These are phyloP conservation scores for Parasteatoda tepidariorum DNA, from an alignment of 1,140 invertebrate species.

Conservation along the genomic window DNA sequence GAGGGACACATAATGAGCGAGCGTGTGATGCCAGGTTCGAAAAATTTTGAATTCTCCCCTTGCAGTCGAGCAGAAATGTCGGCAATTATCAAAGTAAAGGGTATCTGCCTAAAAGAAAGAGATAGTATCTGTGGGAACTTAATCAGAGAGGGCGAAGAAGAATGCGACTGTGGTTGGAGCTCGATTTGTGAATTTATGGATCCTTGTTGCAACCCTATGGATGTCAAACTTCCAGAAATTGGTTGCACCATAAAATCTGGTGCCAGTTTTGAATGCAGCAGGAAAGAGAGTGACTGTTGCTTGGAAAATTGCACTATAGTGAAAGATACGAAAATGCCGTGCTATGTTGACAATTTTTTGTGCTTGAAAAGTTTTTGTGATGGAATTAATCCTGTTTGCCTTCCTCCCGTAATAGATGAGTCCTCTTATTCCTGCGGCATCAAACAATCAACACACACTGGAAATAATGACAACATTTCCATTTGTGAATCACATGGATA, in stretches of 20 bases:
- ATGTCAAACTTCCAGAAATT: background rate
- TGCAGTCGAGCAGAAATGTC: slow-evolving; percentile 36
- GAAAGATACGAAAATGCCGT: background rate
- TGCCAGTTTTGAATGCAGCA: background rate
- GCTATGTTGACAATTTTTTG: background rate
- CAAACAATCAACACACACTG: background rate
- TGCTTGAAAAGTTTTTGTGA: slow-evolving; percentile 28
- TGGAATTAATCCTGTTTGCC: slow-evolving; percentile 11
- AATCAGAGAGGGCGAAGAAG: slow-evolving; percentile 27
- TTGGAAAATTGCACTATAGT: background rate
- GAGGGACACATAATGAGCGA: slow-evolving; percentile 30
- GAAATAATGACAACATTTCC: background rate
- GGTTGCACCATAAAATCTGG: slow-evolving; percentile 11
- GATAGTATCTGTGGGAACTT: slow-evolving; percentile 20
- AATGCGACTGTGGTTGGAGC: slow-evolving; percentile 39
- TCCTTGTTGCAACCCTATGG: slow-evolving; percentile 35
- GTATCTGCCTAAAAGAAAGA: background rate
- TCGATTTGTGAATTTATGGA: slow-evolving; percentile 7
- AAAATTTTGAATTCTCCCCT: slow-evolving; percentile 17
- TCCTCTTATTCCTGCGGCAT: background rate
- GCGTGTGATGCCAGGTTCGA: background rate
- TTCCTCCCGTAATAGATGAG: background rate
- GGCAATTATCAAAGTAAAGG: background rate
- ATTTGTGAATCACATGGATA: background rate
- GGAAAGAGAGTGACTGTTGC: slow-evolving; percentile 26